Percentiles rank a stretch among this genome's conserved stretches.
phyloP scores from a whole-genome alignment of 2,797 vertebrate species.

The Triplophysa yarkandensis region DNA sequence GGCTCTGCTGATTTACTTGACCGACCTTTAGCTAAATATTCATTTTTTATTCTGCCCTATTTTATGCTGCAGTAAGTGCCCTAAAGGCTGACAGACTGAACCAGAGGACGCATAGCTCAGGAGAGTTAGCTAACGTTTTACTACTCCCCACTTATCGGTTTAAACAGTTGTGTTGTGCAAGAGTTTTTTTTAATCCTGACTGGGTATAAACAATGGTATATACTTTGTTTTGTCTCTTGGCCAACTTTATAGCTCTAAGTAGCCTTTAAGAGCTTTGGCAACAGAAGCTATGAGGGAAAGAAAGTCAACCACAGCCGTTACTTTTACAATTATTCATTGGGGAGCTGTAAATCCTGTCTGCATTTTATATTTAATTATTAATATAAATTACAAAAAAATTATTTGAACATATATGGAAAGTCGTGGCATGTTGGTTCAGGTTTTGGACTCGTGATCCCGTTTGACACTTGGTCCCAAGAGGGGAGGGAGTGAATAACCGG shows the following conservation, averaged over 20 bases:
- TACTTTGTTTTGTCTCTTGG: conserved; percentile 29
- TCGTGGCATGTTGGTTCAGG: no score
- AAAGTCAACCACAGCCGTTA: conserved; percentile 55
- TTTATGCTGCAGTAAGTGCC: conserved; percentile 52
- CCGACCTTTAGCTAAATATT: conserved; percentile 48
- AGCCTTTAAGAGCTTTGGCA: conserved; percentile 51
- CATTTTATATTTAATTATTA: conserved; percentile 37
- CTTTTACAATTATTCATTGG: conserved; percentile 62
- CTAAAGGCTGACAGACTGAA: conserved; percentile 45
- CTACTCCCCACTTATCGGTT: conserved; percentile 33
- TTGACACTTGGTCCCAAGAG: no score
- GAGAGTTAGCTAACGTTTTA: conserved; percentile 28
- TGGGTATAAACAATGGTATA: conserved; percentile 34
- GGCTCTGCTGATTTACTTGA: conserved; percentile 45
- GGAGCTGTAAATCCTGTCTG: conserved; percentile 51
- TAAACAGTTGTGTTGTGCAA: conserved; percentile 3
- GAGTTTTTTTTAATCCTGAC: not conserved
- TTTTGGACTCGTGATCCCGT: no score
- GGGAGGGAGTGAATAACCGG: no score
- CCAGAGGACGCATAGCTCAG: conserved; percentile 29
- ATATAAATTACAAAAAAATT: no score
- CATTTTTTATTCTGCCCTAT: conserved; percentile 53
- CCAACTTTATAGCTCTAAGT: conserved; percentile 36
- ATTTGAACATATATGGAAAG: no score
- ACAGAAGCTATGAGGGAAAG: conserved; percentile 34